Evolutionary conservation across 2,113 vertebrate genomes (phyloP).

Genomic region (Tychaedon coryphoeus): DNA sequence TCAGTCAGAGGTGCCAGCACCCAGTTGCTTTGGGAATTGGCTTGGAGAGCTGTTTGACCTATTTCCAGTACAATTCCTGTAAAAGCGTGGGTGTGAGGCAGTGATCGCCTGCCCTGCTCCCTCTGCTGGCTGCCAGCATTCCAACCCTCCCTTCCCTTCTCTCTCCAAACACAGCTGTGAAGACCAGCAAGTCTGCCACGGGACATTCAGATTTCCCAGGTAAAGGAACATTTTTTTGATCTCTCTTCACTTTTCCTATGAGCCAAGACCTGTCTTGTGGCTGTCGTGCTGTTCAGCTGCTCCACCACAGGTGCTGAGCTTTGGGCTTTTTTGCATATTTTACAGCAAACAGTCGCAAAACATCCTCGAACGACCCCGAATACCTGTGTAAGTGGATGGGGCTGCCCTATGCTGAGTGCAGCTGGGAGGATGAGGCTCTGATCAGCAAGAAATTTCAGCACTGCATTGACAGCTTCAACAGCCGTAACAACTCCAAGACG

Average conservation of each 20-base stretch:
- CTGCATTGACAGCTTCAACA: slow-evolving; percentile 89
- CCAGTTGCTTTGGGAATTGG: not conserved
- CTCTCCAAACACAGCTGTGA: slow-evolving; percentile 79
- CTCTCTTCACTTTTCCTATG: not conserved
- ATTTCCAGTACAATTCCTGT: not conserved
- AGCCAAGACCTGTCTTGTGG: not conserved
- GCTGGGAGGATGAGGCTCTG: slow-evolving; percentile 95
- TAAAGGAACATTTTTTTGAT: slow-evolving; percentile 38
- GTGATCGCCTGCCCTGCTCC: not conserved
- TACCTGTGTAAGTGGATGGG: slow-evolving; percentile 99
- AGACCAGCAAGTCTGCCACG: slow-evolving; percentile 85
- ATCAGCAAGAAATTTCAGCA: slow-evolving; percentile 91
- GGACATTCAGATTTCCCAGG: slow-evolving; percentile 89
- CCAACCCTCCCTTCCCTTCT: not conserved
- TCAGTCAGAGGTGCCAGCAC: not conserved
- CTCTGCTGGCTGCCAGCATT: not conserved
- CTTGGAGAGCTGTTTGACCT: not conserved
- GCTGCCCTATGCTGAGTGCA: slow-evolving; percentile 93
- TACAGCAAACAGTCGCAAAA: slow-evolving; percentile 88
- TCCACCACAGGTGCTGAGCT: not conserved
- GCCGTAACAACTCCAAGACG: slow-evolving; percentile 86
- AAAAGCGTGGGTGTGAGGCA: not conserved
- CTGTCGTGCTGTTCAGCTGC: not conserved
- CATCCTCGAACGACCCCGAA: slow-evolving; percentile 88
- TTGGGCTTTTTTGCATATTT: not conserved